Evolutionary conservation across 2,888 invertebrate species (phyloP), one percentile per base, ranked within the genome.

Genomic region (Phymatocera aterrima): DNA sequence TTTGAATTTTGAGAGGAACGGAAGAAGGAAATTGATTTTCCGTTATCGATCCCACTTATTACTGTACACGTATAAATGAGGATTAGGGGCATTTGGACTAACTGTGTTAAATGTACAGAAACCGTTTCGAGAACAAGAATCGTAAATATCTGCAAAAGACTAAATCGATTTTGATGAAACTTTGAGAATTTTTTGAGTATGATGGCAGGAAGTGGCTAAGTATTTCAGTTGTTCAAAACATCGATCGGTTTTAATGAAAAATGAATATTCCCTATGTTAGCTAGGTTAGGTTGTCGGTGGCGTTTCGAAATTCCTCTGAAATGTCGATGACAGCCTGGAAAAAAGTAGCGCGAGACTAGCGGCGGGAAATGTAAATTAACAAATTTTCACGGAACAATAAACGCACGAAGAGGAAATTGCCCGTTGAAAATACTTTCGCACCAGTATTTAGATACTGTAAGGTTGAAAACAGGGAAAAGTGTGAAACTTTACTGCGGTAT

Each of bases 401-500:
- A 12, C n/a, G 31, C 15, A 15, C 6, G 4, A n/a, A 31, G 2
- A 64, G 2, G 0, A 34, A 37, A 34, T 37, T 64, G 34, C 37
- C 2, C 6, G 8, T 37, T 21, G 34, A 64, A 34, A 34, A 24
- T 37, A 21, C 34, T n/a, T 18, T 37, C 1, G 37, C 6, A 64
- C 21, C 0, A 37, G n/a, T 64, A 64, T 37, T 34, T n/a, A n/a
- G n/a, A 43, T 46, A 24, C 15, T 18, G 18, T 34, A 12, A 10
- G 28, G 21, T 31, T 51, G 48, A 18, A 48, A n/a, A 70, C 21
- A 46, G n/a, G 15, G 51, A 18, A 18, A 51, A 43, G 31, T 34
- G 34, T 31, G 10, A 3, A 68, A 46, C 24, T 68, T 65, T n/a
- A 28, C 43, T 46, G 51, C 18, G 72, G 72, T 72, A 72, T 72